Evolutionary conservation across 1,140 invertebrate genomes (phyloP), one percentile per base, ranked within the genome.

Genomic region (Tetranychus urticae): DNA sequence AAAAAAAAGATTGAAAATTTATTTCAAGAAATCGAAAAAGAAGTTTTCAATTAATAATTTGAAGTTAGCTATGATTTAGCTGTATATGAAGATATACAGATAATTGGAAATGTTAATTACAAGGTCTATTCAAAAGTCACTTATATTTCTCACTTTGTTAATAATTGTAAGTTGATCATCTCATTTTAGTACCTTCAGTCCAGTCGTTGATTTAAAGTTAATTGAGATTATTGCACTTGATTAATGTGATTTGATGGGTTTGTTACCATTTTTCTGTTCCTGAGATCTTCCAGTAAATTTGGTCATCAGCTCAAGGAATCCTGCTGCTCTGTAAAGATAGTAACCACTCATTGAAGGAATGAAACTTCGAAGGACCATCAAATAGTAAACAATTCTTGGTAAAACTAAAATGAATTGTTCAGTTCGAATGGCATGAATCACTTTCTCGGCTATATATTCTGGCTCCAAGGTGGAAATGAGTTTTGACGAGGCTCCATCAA

Each of bases 401-500:
- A 58, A 14, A 10, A 46, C 42, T 5, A 58, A 4, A 45, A 58
- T 10, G 2, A 46, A 31, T 58, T 58, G 39, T 10, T 58, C 34
- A 23, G 42, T 58, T 33, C 12, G 23, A 23, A 58, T 58, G 2
- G 39, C 42, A 23, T 58, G n/a, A 58, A 58, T 23, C 5, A 46
- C 45, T 42, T 35, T 42, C 5, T 58, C 57, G 14, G 42, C 37
- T 1, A 46, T 35, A 42, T 31, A 46, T 31, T 58, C 57, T 0
- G 57, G 42, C 1, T 42, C 14, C 12, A 58, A 23, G 5, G 55
- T 37, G 12, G 14, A 4, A 8, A 56, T 14, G 5, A 56, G 34
- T 8, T 8, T 34, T 2, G 55, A 56, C 2, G 14, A 35, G 34
- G 55, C 55, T 14, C 55, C 55, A 34, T 85, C 82, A 68, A 97